Evolutionary conservation across 2,113 vertebrate genomes (phyloP).

Genomic region (Ophthalmolycus amberensis): DNA sequence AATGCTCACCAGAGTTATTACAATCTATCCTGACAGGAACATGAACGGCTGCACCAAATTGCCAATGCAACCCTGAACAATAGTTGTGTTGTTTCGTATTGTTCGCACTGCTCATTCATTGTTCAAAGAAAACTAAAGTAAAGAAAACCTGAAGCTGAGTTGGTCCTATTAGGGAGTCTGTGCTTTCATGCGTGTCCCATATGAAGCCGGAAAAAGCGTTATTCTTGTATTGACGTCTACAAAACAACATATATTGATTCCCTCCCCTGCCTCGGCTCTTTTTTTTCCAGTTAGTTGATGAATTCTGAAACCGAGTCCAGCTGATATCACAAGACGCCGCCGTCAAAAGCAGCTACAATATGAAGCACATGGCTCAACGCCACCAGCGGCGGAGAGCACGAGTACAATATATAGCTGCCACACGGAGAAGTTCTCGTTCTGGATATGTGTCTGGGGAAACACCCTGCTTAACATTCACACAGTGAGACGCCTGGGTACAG

Average conservation of each 20-base stretch:
- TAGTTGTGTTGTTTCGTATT: background rate
- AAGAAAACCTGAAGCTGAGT: background rate
- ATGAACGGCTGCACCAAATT: background rate
- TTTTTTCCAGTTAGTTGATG: conserved; percentile 14
- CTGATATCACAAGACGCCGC: conserved; percentile 27
- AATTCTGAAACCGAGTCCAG: background rate
- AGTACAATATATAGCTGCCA: conserved; percentile 2
- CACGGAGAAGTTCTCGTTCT: background rate
- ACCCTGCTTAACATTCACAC: conserved; percentile 29
- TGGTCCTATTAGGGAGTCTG: background rate
- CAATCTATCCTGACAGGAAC: too few species aligned
- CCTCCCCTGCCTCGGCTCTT: background rate
- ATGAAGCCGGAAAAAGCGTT: background rate
- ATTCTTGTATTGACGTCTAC: background rate
- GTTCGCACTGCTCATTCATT: background rate
- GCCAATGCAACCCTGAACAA: background rate
- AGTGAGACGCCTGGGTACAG: background rate
- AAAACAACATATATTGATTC: conserved; percentile 18
- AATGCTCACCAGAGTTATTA: too few species aligned
- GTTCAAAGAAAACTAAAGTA: background rate
- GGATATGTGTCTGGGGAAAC: background rate
- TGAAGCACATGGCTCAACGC: conserved; percentile 11
- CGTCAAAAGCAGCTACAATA: conserved; percentile 10
- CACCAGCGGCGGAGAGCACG: background rate
- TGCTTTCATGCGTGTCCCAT: conserved; percentile 3